These are phyloP conservation scores for Caenorhabditis sp. DNA, from an alignment of 2,888 invertebrate species.

Conservation along the genomic window DNA sequence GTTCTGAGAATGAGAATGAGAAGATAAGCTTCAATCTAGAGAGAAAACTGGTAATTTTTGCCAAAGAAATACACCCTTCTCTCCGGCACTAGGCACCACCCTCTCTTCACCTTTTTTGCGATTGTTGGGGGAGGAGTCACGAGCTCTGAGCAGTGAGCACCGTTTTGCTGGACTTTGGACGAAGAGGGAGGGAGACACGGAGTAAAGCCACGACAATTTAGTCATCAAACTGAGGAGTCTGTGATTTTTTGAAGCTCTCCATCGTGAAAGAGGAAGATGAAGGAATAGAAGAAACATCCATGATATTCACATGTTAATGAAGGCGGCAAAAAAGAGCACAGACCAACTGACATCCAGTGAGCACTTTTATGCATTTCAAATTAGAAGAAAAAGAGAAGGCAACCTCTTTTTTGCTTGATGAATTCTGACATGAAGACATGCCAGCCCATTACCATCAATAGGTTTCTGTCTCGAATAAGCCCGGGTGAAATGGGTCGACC, in stretches of 20 bases:
- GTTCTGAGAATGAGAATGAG: neutral
- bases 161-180: slow-evolving; percentile 7
- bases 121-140: neutral
- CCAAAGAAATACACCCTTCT: neutral
- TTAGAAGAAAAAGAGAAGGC: slow-evolving; percentile 1
- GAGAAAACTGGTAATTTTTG: slow-evolving; percentile 15
- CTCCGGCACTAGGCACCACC: slow-evolving; percentile 13
- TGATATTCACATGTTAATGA: slow-evolving; percentile 25
- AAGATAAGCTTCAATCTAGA: neutral
- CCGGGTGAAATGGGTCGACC: neutral
- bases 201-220: slow-evolving; percentile 14
- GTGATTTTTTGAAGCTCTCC: neutral
- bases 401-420: slow-evolving; percentile 33
- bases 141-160: slow-evolving; percentile 15
- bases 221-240: slow-evolving; percentile 20
- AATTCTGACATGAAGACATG: slow-evolving; percentile 45
- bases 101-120: slow-evolving; percentile 23
- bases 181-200: neutral
- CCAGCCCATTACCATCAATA: slow-evolving; percentile 31
- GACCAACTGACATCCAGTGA: slow-evolving; percentile 31
- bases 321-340: slow-evolving; percentile 30
- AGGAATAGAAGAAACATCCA: slow-evolving; percentile 30
- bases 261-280: slow-evolving; percentile 4
- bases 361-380: slow-evolving; percentile 57
- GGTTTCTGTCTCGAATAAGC: neutral